A percentile compares a stretch with the other conserved stretches of the same genome.
Conservation (phyloP, 2,888 invertebrate genomes). For the Hirtodrosophila trivittata region DNA sequence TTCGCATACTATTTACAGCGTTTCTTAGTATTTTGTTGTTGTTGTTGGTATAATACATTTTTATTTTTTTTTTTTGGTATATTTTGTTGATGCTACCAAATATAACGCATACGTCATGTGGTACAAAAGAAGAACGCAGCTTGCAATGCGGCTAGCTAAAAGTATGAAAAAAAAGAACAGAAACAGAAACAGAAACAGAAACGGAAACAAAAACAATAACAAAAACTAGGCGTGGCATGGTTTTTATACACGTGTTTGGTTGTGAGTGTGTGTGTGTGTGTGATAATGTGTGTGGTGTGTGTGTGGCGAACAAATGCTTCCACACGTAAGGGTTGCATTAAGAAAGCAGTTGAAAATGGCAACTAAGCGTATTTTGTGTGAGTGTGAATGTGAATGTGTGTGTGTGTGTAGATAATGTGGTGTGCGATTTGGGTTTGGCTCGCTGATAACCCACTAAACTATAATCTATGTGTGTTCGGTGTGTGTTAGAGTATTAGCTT, state of each 20-base stretch:
- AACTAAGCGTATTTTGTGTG: conserved; percentile 35
- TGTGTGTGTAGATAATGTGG: conserved; percentile 2
- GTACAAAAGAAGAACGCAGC: conserved; percentile 70
- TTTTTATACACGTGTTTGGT: conserved; percentile 47
- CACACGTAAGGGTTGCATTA: conserved; percentile 32
- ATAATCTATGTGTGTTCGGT: conserved; percentile 13
- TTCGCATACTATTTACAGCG: conserved; percentile 57
- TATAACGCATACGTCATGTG: conserved; percentile 75
- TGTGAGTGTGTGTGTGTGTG: conserved; percentile 8
- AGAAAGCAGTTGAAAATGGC: conserved; percentile 49
- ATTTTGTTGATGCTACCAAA: conserved; percentile 45
- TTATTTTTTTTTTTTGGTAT: conserved; percentile 8
- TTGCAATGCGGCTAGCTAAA: conserved; percentile 75
- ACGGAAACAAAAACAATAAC: conserved; percentile 34
- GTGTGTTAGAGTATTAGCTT: conserved; percentile 15
- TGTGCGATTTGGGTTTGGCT: conserved; percentile 17
- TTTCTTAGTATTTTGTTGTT: conserved; percentile 7
- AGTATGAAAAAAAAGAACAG: conserved; percentile 42
- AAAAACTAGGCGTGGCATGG: conserved; percentile 55
- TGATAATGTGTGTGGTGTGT: conserved; percentile 1
- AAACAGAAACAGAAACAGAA: conserved; percentile 29
- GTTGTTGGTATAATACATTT: neutral
- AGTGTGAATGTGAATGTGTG: conserved; percentile 15
- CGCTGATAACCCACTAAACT: conserved; percentile 27
- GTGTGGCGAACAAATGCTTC: conserved; percentile 30